Evolutionary conservation across 2,888 invertebrate species (phyloP).

Genomic region (Eupeodes luniger): DNA sequence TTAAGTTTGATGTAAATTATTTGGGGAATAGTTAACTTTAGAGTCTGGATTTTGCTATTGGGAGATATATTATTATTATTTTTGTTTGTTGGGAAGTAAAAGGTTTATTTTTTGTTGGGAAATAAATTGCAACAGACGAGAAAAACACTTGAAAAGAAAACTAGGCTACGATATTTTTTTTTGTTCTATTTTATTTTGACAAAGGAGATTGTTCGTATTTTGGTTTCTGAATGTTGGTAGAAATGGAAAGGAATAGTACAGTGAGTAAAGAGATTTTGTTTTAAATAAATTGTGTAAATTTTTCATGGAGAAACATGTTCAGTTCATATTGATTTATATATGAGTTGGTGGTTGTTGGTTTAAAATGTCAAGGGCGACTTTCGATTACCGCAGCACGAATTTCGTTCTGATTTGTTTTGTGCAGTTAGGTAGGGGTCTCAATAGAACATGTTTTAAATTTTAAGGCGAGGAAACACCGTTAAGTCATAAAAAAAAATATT

Average conservation of each 20-base stretch:
- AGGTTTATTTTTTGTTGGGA: constrained; percentile 37
- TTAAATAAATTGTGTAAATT: too few species aligned
- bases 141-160: constrained; percentile 67
- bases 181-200: constrained; percentile 58
- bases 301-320: too few species aligned
- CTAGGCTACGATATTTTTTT: constrained; percentile 67
- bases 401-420: too few species aligned
- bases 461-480: too few species aligned
- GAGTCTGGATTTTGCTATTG: not conserved
- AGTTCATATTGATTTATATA: too few species aligned
- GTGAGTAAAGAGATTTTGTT: constrained; percentile 7
- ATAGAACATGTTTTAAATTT: too few species aligned
- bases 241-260: constrained; percentile 21
- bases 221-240: constrained; percentile 31
- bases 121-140: constrained; percentile 66
- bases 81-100: constrained; percentile 42
- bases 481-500: too few species aligned
- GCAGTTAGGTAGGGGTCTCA: too few species aligned
- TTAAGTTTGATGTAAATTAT: not conserved
- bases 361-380: too few species aligned
- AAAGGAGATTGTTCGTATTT: constrained; percentile 44
- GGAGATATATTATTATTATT: constrained; percentile 20
- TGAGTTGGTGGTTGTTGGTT: too few species aligned
- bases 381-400: too few species aligned
- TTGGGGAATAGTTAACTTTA: not conserved